Percentiles rank a stretch among this genome's conserved stretches.
Evolutionary conservation across 1,140 invertebrate species (phyloP).

Genomic region (Prorops nasuta): DNA sequence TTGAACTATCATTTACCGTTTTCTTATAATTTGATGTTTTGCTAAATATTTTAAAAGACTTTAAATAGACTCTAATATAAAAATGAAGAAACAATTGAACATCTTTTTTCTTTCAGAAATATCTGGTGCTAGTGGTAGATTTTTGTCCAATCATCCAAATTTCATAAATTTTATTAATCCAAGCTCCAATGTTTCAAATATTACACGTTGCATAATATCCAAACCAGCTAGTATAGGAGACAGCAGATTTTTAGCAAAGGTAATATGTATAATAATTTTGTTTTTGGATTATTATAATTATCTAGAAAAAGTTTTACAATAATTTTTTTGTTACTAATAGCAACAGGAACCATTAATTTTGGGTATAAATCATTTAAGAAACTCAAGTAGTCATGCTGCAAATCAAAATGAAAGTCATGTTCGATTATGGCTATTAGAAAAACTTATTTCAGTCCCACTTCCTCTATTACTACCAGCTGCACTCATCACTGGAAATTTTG

Average conservation of each 20-base stretch:
- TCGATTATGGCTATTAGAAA: slow-evolving; percentile 70
- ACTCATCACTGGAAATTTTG: slow-evolving; percentile 61
- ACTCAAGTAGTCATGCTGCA: slow-evolving; percentile 10
- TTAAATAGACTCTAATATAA: too few relatives aligned
- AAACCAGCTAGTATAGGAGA: slow-evolving; percentile 6
- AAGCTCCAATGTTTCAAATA: slow-evolving; percentile 31
- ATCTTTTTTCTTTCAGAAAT: too few relatives aligned
- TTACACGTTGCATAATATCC: slow-evolving; percentile 13
- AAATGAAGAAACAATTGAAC: too few relatives aligned
- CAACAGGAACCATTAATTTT: neutral
- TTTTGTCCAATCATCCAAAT: too few relatives aligned
- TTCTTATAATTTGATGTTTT: too few relatives aligned
- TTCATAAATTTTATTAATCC: too few relatives aligned
- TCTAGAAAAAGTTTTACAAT: neutral
- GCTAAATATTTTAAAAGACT: too few relatives aligned
- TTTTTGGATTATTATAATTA: slow-evolving; percentile 1
- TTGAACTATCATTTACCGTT: too few relatives aligned
- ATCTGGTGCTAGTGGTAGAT: too few relatives aligned
- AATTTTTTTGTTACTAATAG: neutral
- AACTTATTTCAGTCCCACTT: slow-evolving; percentile 59
- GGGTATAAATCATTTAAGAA: slow-evolving; percentile 11
- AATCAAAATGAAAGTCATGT: slow-evolving; percentile 55
- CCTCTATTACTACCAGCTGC: slow-evolving; percentile 66
- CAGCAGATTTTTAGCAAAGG: slow-evolving; percentile 10
- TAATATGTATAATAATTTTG: slow-evolving; percentile 4